Evolutionary conservation across 1,140 invertebrate genomes (phyloP).

Genomic region (Apis cerana): DNA sequence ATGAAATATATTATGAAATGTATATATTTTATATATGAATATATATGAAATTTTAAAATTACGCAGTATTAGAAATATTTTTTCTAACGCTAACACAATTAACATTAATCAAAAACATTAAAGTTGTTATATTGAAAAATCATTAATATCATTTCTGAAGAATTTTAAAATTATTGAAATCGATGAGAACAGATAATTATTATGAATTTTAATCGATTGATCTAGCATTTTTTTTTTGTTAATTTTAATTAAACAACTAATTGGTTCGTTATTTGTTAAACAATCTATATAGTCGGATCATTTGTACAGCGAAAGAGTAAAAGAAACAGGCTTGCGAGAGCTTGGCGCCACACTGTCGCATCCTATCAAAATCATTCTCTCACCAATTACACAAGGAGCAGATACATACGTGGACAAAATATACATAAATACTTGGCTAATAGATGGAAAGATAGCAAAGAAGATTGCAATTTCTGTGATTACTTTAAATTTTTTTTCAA

Average conservation of each 20-base stretch:
- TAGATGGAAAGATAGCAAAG: conserved; percentile 14
- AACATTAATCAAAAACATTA: too few relatives aligned
- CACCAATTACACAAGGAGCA: conserved; percentile 19
- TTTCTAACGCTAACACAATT: too few relatives aligned
- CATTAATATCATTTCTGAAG: too few relatives aligned
- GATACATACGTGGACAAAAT: conserved; percentile 7
- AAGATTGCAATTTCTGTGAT: conserved; percentile 3
- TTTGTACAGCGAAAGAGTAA: conserved; percentile 1
- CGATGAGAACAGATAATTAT: background rate
- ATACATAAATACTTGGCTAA: conserved; percentile 15
- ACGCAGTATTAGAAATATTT: too few relatives aligned
- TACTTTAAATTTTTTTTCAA: background rate
- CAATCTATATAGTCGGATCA: conserved; percentile 37
- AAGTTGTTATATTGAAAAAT: too few relatives aligned
- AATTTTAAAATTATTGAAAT: too few relatives aligned
- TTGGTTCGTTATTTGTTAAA: conserved; percentile 37
- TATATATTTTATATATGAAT: too few relatives aligned
- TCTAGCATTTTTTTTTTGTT: too few relatives aligned
- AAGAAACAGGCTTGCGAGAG: conserved; percentile 41
- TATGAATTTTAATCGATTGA: too few relatives aligned
- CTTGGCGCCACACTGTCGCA: conserved; percentile 65
- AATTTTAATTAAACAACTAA: background rate
- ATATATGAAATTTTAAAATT: too few relatives aligned
- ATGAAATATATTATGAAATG: too few relatives aligned
- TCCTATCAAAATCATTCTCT: conserved; percentile 62